Evolutionary conservation across 1,140 invertebrate species (phyloP).

Genomic region (Periplaneta americana): DNA sequence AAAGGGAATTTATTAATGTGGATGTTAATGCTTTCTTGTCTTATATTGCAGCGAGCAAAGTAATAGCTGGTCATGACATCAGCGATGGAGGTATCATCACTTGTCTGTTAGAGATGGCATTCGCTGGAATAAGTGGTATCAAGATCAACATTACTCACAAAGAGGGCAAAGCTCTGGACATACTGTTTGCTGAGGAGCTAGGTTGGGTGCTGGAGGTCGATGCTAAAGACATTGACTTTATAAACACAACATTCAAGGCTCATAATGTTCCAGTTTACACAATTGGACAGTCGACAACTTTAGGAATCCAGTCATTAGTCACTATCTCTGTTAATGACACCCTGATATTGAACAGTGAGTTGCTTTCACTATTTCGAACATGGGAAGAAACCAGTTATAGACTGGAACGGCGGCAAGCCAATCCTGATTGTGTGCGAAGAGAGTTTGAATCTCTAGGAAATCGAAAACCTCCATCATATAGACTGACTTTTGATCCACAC

Average conservation of each 20-base stretch:
- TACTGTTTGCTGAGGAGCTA: constrained; percentile 87
- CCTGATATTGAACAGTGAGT: constrained; percentile 53
- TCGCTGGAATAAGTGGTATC: constrained; percentile 82
- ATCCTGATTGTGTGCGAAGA: constrained; percentile 66
- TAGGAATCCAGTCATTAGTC: constrained; percentile 60
- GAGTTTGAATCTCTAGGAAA: constrained; percentile 59
- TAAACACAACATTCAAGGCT: constrained; percentile 53
- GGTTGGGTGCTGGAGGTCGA: constrained; percentile 87
- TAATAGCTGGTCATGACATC: constrained; percentile 91
- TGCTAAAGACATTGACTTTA: constrained; percentile 44
- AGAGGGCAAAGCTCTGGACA: constrained; percentile 49
- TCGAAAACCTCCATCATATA: constrained; percentile 57
- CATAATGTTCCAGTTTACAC: constrained; percentile 56
- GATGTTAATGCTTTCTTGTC: not conserved
- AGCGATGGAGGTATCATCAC: constrained; percentile 93
- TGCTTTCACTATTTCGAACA: constrained; percentile 63
- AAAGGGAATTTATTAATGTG: too few species aligned
- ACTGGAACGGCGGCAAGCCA: constrained; percentile 79
- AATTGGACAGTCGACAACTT: constrained; percentile 63
- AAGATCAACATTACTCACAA: constrained; percentile 58
- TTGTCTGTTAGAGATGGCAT: constrained; percentile 91
- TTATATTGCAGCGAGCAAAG: constrained; percentile 49
- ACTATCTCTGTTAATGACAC: constrained; percentile 45
- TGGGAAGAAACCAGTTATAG: constrained; percentile 97
- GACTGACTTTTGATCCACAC: constrained; percentile 65